Evolutionary conservation across 2,113 vertebrate genomes (phyloP).

Genomic region (Myotis yumanensis): DNA sequence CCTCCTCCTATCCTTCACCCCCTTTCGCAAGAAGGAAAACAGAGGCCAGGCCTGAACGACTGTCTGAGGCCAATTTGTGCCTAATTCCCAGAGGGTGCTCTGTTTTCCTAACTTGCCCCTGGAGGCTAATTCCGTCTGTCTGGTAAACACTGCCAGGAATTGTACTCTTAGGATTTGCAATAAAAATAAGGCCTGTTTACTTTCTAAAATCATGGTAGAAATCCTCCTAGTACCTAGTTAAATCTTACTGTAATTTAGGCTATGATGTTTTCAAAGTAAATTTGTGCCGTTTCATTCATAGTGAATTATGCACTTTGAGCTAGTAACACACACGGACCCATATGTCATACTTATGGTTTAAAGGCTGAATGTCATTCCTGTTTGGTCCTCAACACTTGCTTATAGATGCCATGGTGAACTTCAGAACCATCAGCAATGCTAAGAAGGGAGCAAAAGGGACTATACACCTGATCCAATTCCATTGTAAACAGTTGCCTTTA

Average conservation of each 20-base stretch:
- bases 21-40: not conserved
- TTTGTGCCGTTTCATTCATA: conserved; percentile 1
- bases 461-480: not conserved
- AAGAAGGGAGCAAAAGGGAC: not conserved
- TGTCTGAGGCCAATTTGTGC: not conserved
- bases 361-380: not conserved
- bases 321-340: not conserved
- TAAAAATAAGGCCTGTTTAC: conserved; percentile 57
- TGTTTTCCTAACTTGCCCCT: conserved; percentile 19
- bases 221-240: not conserved
- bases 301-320: not conserved
- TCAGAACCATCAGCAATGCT: not conserved
- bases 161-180: conserved; percentile 55
- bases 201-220: conserved; percentile 53
- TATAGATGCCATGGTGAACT: not conserved
- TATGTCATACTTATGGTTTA: not conserved
- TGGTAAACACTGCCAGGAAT: conserved; percentile 63
- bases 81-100: not conserved
- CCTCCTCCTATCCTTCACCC: not conserved
- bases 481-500: not conserved
- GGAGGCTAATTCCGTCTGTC: conserved; percentile 56
- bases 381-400: not conserved
- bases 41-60: not conserved
- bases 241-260: conserved; percentile 31
- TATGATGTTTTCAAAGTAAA: conserved; percentile 37